Percentiles rank a stretch among this genome's conserved stretches.
phyloP scores from a whole-genome alignment of 1,140 invertebrate species.

The Lepidurus arcticus region DNA sequence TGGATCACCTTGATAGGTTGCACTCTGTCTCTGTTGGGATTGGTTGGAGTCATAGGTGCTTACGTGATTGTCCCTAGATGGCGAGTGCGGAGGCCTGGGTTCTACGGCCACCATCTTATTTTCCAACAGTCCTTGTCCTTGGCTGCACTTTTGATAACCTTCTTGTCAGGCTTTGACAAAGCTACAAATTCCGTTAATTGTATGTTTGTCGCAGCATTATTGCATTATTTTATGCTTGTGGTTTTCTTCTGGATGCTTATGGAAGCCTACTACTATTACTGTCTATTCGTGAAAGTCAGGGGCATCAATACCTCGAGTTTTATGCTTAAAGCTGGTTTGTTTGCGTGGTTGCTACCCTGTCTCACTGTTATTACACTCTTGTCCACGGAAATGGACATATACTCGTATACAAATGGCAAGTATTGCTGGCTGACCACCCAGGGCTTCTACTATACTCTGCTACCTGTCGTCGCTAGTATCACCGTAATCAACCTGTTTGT shows the following conservation, averaged over 20 bases:
- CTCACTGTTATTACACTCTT: conserved; percentile 38
- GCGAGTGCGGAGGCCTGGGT: conserved; percentile 32
- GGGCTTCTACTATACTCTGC: conserved; percentile 46
- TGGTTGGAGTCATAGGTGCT: conserved; percentile 39
- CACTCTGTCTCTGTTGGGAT: conserved; percentile 38
- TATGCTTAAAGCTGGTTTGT: conserved; percentile 44
- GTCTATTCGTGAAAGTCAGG: conserved; percentile 47
- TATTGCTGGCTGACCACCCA: conserved; percentile 46
- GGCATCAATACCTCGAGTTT: conserved; percentile 42
- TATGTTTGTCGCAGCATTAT: conserved; percentile 42
- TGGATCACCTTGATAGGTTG: conserved; percentile 39
- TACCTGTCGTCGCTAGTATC: conserved; percentile 44
- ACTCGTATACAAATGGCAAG: conserved; percentile 11
- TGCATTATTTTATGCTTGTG: conserved; percentile 48
- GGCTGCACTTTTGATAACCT: conserved; percentile 37
- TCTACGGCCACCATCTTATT: conserved; percentile 38
- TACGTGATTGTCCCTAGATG: conserved; percentile 39
- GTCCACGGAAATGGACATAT: conserved; percentile 35
- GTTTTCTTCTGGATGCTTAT: conserved; percentile 51
- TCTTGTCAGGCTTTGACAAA: conserved; percentile 37
- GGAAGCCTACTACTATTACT: conserved; percentile 48
- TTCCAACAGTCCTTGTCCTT: conserved; percentile 39
- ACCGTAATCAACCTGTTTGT: conserved; percentile 45
- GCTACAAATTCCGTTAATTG: conserved; percentile 35
- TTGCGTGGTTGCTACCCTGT: conserved; percentile 44